A percentile compares a stretch with the other conserved stretches of the same genome.
These are phyloP conservation scores for Heliconius congener DNA, from an alignment of 1,140 invertebrate genomes.

Conservation along the genomic window DNA sequence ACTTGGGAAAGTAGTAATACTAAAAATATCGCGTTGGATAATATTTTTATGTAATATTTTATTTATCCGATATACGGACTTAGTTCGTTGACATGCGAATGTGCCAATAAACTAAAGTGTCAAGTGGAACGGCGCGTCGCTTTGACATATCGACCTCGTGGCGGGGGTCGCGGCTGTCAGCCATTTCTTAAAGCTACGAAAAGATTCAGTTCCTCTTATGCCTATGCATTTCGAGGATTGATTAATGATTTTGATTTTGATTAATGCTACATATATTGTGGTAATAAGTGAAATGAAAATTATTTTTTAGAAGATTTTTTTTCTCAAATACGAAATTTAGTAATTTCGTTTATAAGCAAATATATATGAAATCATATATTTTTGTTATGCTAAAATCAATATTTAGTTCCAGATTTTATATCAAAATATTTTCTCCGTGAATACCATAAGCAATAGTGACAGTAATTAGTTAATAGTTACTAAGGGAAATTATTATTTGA, in stretches of 20 bases:
- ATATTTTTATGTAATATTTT: constrained; percentile 11
- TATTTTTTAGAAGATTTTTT: background rate
- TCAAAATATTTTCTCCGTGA: too few species aligned
- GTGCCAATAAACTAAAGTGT: constrained; percentile 62
- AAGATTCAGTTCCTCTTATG: constrained; percentile 27
- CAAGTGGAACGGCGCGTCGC: constrained; percentile 42
- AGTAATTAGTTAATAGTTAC: too few species aligned
- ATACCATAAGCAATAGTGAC: too few species aligned
- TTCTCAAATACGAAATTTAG: too few species aligned
- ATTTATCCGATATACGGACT: constrained; percentile 32
- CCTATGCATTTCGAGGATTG: constrained; percentile 30
- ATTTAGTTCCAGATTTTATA: too few species aligned
- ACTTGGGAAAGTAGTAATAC: background rate
- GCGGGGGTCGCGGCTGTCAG: constrained; percentile 39
- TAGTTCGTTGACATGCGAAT: constrained; percentile 50
- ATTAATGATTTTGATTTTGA: constrained; percentile 15
- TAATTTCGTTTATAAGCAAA: too few species aligned
- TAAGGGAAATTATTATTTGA: too few species aligned
- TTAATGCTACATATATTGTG: background rate
- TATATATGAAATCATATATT: too few species aligned
- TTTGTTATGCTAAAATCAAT: too few species aligned
- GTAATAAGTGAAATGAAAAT: background rate
- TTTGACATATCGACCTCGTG: constrained; percentile 52
- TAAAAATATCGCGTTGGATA: background rate
- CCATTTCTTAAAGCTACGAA: constrained; percentile 44